Base-by-base conservation (phyloP, 2,797 vertebrate species). In the Calcarius lapponicus region DNA sequence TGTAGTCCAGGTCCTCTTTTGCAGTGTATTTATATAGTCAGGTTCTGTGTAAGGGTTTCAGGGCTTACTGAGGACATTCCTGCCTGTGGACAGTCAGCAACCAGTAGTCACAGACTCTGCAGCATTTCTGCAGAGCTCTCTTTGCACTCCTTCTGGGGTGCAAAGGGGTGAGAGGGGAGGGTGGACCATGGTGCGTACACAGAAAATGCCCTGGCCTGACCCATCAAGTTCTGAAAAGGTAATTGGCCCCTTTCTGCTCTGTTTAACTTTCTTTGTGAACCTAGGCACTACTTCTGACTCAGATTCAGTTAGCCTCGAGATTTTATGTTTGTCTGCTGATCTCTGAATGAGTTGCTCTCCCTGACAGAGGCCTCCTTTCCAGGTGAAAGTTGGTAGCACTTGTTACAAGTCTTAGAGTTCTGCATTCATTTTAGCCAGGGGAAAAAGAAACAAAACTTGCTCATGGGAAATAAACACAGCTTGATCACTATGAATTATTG, bases 171-270 rank as follows among this genome's bases (percentile, higher is more conserved):
- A 76, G 72, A 64, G n/a, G n/a, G n/a, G n/a, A n/a, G 81, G n/a
- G 56, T 53, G 26, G 48, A 31, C 62, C 31, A 79, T 89, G 67
- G 42, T 19, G 0, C 1, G 0, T 20, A 32, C 74, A 76, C n/a
- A 57, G 78, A 91, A 91, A 92, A 64, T 81, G 83, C 74, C 82
- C 75, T 84, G 83, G 69, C 57, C 84, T 94, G 86, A 73, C 71
- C 81, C 26, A 0, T 34, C 56, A 50, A 82, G 64, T 75, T 86
- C 65, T 92, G 67, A 88, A 80, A 90, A 89, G 62, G 74, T 83
- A 95, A 92, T 83, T 91, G 90, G n/a, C n/a, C n/a, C n/a, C 86
- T 88, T 96, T 96, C 93, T 95, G 81, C 85, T 96, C 90, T 84
- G 85, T 64, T 95, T 92, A 88, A 87, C 91, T 95, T 94, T 66